Base-by-base conservation (phyloP, 2,113 vertebrate species). In the Hirundichthys speculiger region DNA sequence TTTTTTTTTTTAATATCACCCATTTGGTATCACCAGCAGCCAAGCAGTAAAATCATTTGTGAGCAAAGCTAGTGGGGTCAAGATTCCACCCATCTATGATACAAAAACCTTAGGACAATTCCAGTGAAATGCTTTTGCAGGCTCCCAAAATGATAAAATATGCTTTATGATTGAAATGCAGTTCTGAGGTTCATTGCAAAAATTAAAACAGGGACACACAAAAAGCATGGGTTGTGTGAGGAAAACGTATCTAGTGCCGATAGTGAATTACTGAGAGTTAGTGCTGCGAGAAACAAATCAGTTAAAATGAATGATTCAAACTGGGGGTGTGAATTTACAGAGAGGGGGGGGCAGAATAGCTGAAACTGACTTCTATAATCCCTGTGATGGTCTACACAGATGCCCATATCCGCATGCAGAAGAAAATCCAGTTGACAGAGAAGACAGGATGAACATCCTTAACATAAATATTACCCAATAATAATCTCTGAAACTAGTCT, bases 401-500 rank as follows among this genome's bases (percentile, higher is more conserved):
- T 34, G 30, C 30, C 30, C 30, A 7, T 7, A 34, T 34, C 30
- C 3, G 30, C 30, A 25, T 34, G 25, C 49, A 52, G n/a, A 25
- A 12, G 25, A 30, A 52, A 38, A 52, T 57, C 15, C 41, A 9
- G 21, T 20, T 45, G 40, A 27, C 2, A 45, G n/a, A 16, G 20
- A 55, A 21, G 27, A n/a, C 21, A 14, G 6, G 13, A n/a, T 13
- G 13, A 55, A 13, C 12, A 14, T 19, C 19, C 14, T 0, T 21
- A 54, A 39, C 12, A 14, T 21, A 43, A 48, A 62, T 50, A 16
- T 41, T n/a, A 64, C 30, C 48, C n/a, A 43, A 60, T 56, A 48
- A 72, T 87, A 66, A 87, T 27, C 16, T 57, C 50, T 87, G 79
- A 78, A 66, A 75, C 64, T 62, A n/a, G 45, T 72, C 75, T 85